Evolutionary conservation across 1,140 invertebrate species (phyloP).

Genomic region (Habropoda laboriosa): DNA sequence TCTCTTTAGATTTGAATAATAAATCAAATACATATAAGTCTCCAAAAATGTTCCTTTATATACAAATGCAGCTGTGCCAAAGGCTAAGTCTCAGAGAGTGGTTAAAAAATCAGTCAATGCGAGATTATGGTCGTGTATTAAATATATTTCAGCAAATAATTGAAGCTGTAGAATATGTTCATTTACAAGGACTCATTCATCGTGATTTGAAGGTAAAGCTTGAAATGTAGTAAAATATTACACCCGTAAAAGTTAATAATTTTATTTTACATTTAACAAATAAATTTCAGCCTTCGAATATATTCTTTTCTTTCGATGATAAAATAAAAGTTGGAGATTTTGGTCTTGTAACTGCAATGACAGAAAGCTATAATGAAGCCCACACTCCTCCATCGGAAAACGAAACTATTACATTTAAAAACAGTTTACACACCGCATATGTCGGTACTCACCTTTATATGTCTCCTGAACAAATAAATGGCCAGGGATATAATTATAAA

Average conservation of each 20-base stretch:
- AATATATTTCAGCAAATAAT: slow-evolving; percentile 96
- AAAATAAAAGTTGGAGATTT: slow-evolving; percentile 98
- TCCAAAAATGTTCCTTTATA: slow-evolving; percentile 91
- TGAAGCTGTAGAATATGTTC: slow-evolving; percentile 96
- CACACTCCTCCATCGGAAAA: slow-evolving; percentile 67
- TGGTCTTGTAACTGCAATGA: slow-evolving; percentile 94
- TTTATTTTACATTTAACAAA: slow-evolving; percentile 26
- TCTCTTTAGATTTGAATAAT: slow-evolving; percentile 78
- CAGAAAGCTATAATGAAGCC: slow-evolving; percentile 83
- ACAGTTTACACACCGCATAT: slow-evolving; percentile 84
- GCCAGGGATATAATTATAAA: slow-evolving; percentile 93
- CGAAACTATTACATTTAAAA: slow-evolving; percentile 52
- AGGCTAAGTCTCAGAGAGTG: slow-evolving; percentile 95
- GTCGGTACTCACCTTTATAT: slow-evolving; percentile 97
- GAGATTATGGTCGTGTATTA: slow-evolving; percentile 83
- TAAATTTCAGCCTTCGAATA: slow-evolving; percentile 93
- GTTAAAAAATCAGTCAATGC: slow-evolving; percentile 84
- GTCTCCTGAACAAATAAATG: slow-evolving; percentile 96
- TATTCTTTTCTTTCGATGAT: slow-evolving; percentile 95
- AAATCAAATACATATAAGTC: slow-evolving; percentile 61
- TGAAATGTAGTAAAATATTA: background rate
- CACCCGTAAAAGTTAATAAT: slow-evolving; percentile 22
- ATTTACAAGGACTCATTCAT: slow-evolving; percentile 95
- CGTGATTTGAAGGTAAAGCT: slow-evolving; percentile 94
- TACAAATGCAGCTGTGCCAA: slow-evolving; percentile 98